Base-by-base conservation (phyloP, 2,797 vertebrate species). In the Acrossocheilus wenchowensis region DNA sequence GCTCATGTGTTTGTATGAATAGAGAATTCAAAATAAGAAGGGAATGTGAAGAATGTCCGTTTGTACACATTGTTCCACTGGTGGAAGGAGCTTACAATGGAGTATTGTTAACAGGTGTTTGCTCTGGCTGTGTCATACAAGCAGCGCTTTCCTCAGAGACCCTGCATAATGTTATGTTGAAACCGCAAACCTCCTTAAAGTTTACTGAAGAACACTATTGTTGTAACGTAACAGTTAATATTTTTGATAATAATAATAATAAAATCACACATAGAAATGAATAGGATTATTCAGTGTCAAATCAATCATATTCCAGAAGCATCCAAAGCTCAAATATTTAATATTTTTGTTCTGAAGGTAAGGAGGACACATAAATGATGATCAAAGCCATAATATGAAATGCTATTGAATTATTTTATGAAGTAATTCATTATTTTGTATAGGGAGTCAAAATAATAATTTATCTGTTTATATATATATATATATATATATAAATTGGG, bases 51-150 rank as follows among this genome's bases (percentile, higher is more conserved):
- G 91, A 88, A 90, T 93, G 92, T 82, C 79, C 88, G 82, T 91
- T 86, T 81, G 79, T 79, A 74, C 80, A 41, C 39, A 30, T 50
- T 54, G 78, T 89, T 80, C 73, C 10, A 81, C 9, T 48, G 64
- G 83, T 88, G 77, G 82, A 68, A 73, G 34, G 85, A 86, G 87
- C 85, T 62, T 43, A 77, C 86, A 87, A 82, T 87, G 84, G 93
- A 82, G 87, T 90, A 88, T 93, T 92, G 92, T 94, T 93, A 92
- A 90, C 92, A 92, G 92, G 92, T 94, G 92, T 88, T 88, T 80
- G 77, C 85, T 86, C 89, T 88, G 86, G 78, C 85, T 85, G 45
- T 88, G 54, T 3, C 81, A 89, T 89, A 78, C 80, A 88, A 88
- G 69, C 74, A 71, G 9, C 4, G 1, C 77, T 83, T 88, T 88